A percentile compares a stretch with the other conserved stretches of the same genome.
phyloP scores from a whole-genome alignment of 1,140 invertebrate species.

The Drosophila kohkoa region DNA sequence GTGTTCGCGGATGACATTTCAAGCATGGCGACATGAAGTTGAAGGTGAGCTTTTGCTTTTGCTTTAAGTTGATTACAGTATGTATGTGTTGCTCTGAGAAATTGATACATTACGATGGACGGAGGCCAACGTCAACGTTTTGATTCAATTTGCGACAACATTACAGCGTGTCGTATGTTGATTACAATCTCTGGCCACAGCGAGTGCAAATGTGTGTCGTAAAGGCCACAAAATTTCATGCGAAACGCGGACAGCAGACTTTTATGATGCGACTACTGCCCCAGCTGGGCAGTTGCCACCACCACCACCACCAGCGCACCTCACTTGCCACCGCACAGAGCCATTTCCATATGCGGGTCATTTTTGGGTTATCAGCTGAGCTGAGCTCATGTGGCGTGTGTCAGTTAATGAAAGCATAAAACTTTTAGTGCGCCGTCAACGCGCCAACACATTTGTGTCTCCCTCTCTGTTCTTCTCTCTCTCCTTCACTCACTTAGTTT shows the following conservation, averaged over 20 bases:
- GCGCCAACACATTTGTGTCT: slow-evolving; percentile 30
- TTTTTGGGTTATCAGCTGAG: slow-evolving; percentile 66
- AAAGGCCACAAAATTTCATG: slow-evolving; percentile 82
- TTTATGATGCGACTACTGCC: slow-evolving; percentile 55
- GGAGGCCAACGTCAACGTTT: slow-evolving; percentile 42
- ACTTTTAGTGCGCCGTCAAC: slow-evolving; percentile 73
- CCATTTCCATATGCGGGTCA: slow-evolving; percentile 70
- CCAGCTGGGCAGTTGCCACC: slow-evolving; percentile 30
- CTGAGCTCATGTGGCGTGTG: slow-evolving; percentile 28
- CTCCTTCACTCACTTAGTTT: slow-evolving; percentile 3
- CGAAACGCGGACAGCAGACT: slow-evolving; percentile 43
- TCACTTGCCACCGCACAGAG: not conserved
- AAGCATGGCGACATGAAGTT: slow-evolving; percentile 93
- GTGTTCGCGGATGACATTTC: slow-evolving; percentile 91
- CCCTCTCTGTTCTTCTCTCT: not conserved
- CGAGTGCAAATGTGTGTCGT: slow-evolving; percentile 74
- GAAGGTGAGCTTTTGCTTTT: slow-evolving; percentile 86
- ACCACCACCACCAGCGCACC: not conserved
- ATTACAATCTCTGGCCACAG: slow-evolving; percentile 65
- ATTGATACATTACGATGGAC: slow-evolving; percentile 66
- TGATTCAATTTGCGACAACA: slow-evolving; percentile 80
- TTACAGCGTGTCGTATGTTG: slow-evolving; percentile 79
- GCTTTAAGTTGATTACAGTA: slow-evolving; percentile 67
- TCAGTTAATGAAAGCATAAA: slow-evolving; percentile 82
- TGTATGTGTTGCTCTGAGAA: slow-evolving; percentile 21